A percentile compares a stretch with the other conserved stretches of the same genome.
These are phyloP conservation scores for Onchidella celtica DNA, from an alignment of 2,888 invertebrate genomes.

Conservation along the genomic window DNA sequence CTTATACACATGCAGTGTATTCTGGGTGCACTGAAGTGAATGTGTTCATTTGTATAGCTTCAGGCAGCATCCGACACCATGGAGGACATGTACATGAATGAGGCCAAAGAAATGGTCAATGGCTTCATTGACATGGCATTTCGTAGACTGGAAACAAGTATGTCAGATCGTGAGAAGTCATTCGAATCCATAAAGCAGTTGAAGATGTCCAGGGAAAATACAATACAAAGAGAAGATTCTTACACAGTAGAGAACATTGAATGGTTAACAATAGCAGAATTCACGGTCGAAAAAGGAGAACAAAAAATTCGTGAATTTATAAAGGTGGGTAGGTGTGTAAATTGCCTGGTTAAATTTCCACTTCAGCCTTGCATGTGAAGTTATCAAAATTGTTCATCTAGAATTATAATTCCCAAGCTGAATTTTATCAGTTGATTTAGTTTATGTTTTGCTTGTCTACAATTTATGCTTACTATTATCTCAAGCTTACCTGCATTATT, in stretches of 20 bases:
- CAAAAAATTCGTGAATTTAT: constrained; percentile 78
- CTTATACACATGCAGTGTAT: no score
- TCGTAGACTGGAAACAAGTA: constrained; percentile 70
- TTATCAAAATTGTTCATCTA: no score
- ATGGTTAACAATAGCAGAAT: constrained; percentile 77
- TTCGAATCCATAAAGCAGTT: constrained; percentile 69
- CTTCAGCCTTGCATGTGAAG: no score
- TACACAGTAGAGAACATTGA: constrained; percentile 76
- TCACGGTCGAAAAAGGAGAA: constrained; percentile 72
- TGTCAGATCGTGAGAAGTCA: constrained; percentile 71
- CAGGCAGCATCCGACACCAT: neutral
- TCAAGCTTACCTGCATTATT: no score
- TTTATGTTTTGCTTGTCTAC: no score
- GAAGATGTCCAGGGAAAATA: constrained; percentile 63
- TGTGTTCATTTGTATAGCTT: no score
- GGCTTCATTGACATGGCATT: constrained; percentile 74
- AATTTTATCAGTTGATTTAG: no score
- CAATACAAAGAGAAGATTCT: constrained; percentile 68
- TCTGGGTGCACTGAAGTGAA: no score
- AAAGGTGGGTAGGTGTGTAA: constrained; percentile 62
- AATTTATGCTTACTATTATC: no score
- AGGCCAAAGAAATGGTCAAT: constrained; percentile 70
- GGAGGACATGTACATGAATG: constrained; percentile 50
- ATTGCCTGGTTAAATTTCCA: no score
- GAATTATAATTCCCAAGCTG: no score